A percentile compares a stretch with the other conserved stretches of the same genome.
Evolutionary conservation across 2,888 invertebrate genomes (phyloP).

Genomic region (Trichogramma evanescens): DNA sequence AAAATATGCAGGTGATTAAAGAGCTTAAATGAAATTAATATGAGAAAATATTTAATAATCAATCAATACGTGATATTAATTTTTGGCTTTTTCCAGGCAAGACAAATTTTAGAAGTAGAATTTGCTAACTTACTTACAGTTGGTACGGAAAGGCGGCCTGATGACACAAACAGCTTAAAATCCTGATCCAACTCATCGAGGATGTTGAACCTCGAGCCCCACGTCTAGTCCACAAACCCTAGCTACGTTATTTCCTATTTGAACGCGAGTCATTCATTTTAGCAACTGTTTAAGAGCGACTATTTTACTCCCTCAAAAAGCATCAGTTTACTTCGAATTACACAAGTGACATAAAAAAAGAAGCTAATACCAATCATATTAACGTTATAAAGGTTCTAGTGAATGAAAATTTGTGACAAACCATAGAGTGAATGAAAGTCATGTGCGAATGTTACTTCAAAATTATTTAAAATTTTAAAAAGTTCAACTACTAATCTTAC

Average conservation of each 20-base stretch:
- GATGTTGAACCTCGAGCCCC: slow-evolving; percentile 42
- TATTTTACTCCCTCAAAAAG: slow-evolving; percentile 31
- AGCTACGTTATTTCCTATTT: slow-evolving; percentile 36
- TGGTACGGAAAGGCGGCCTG: slow-evolving; percentile 74
- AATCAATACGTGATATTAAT: slow-evolving; percentile 6
- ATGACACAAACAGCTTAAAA: slow-evolving; percentile 49
- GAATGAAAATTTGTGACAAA: slow-evolving; percentile 8
- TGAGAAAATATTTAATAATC: neutral
- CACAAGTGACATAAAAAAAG: slow-evolving; percentile 21
- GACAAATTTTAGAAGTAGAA: slow-evolving; percentile 86
- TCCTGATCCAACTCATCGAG: slow-evolving; percentile 48
- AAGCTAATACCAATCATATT: slow-evolving; percentile 14
- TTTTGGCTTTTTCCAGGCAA: slow-evolving; percentile 59
- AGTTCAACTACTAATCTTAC: slow-evolving; percentile 4
- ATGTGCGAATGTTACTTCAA: neutral
- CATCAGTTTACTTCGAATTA: no score
- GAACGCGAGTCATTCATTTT: slow-evolving; percentile 40
- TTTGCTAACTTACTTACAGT: slow-evolving; percentile 77
- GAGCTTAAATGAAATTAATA: neutral
- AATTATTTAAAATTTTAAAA: slow-evolving; percentile 5
- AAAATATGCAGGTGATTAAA: slow-evolving; percentile 71
- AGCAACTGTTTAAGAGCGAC: slow-evolving; percentile 42
- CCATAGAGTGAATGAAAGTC: neutral
- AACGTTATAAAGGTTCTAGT: slow-evolving; percentile 7
- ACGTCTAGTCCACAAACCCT: slow-evolving; percentile 46